Evolutionary conservation across 2,888 invertebrate genomes (phyloP).

Genomic region (Andrena bucephala): DNA sequence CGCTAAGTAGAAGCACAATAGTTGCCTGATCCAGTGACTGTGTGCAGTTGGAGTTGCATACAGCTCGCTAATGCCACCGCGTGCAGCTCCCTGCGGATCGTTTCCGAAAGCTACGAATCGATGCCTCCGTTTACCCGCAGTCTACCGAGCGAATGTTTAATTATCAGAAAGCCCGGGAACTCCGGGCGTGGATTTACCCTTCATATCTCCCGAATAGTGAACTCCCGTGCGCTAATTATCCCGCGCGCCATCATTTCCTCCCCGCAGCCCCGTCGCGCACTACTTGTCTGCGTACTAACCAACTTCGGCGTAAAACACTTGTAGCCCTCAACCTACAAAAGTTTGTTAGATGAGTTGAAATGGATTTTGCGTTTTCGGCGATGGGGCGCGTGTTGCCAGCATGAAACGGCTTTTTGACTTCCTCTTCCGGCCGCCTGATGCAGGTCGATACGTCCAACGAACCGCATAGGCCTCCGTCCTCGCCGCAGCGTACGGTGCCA

Average conservation of each 20-base stretch:
- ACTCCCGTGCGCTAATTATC: slow-evolving; percentile 42
- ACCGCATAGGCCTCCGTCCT: neutral
- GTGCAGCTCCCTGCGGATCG: neutral
- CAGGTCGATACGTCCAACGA: slow-evolving; percentile 19
- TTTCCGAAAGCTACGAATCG: slow-evolving; percentile 10
- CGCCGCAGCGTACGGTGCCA: neutral
- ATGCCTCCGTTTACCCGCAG: slow-evolving; percentile 1
- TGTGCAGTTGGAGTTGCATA: neutral
- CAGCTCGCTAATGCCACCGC: neutral
- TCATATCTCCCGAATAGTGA: slow-evolving; percentile 23
- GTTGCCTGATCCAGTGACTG: neutral
- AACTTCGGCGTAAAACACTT: slow-evolving; percentile 57
- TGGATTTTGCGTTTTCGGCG: slow-evolving; percentile 57
- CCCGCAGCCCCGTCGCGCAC: slow-evolving; percentile 14
- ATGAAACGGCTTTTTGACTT: slow-evolving; percentile 58
- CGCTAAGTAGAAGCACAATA: too few species aligned
- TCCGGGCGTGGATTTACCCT: slow-evolving; percentile 17
- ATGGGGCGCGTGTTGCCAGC: slow-evolving; percentile 52
- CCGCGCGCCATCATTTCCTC: neutral
- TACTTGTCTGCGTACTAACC: slow-evolving; percentile 34
- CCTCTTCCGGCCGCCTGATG: slow-evolving; percentile 3
- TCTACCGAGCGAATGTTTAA: slow-evolving; percentile 21
- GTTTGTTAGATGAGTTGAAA: slow-evolving; percentile 54
- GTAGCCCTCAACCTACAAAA: slow-evolving; percentile 55
- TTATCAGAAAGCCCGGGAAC: slow-evolving; percentile 11